phyloP scores from a whole-genome alignment of 2,888 invertebrate species.

The Acronicta psi region DNA sequence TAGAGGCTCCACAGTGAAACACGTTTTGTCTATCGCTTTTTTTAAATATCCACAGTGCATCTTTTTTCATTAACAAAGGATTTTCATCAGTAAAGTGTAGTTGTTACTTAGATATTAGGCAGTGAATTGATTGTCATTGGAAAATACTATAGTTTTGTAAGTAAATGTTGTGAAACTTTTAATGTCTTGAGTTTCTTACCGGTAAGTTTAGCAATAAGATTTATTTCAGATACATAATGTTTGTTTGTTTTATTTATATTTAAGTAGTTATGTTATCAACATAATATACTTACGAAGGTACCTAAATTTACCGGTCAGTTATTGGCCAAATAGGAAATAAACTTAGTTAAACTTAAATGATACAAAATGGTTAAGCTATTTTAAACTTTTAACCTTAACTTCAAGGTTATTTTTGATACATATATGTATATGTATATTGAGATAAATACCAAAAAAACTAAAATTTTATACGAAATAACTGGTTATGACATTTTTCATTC shows the following conservation, averaged over 20 bases:
- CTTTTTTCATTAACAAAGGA: conserved; percentile 23
- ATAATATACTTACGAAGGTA: too few relatives aligned
- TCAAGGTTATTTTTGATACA: too few relatives aligned
- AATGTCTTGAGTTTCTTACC: conserved; percentile 14
- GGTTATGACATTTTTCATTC: too few relatives aligned
- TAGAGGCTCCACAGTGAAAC: conserved; percentile 42
- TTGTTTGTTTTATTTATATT: not conserved
- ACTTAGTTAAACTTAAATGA: too few relatives aligned
- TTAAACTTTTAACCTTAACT: too few relatives aligned
- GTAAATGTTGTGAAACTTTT: conserved; percentile 28
- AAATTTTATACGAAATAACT: too few relatives aligned
- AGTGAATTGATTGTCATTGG: conserved; percentile 23
- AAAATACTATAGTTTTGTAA: conserved; percentile 4
- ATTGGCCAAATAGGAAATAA: too few relatives aligned
- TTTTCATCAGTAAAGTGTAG: conserved; percentile 17
- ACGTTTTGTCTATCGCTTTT: conserved; percentile 31
- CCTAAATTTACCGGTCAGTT: too few relatives aligned
- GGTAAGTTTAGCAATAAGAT: conserved; percentile 38
- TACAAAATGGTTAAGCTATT: too few relatives aligned
- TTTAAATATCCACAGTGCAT: conserved; percentile 13
- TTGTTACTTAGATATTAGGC: conserved; percentile 7
- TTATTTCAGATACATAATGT: not conserved
- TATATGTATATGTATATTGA: too few relatives aligned
- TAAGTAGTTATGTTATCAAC: too few relatives aligned
- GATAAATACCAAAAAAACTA: too few relatives aligned